Conservation (phyloP, 2,888 invertebrate genomes). For the Gymnoscelis rufifasciata region DNA sequence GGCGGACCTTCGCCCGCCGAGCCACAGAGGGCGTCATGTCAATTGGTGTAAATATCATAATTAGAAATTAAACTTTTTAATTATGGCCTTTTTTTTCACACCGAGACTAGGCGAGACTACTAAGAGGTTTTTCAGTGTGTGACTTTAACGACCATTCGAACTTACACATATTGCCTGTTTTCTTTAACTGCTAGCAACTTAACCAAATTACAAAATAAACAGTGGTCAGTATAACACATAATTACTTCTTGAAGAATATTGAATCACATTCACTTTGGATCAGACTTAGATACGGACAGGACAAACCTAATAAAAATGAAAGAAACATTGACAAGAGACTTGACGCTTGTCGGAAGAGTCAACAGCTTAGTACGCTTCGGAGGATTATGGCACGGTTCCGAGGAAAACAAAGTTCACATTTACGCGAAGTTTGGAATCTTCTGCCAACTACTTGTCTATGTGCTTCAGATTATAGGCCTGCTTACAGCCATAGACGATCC, state of each 20-base stretch:
- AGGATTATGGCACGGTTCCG: slow-evolving; percentile 36
- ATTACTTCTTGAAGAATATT: neutral
- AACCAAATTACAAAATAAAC: neutral
- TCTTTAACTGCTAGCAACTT: neutral
- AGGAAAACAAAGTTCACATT: slow-evolving; percentile 31
- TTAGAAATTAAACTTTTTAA: too few species aligned
- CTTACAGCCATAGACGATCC: slow-evolving; percentile 39
- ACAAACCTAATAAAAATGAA: neutral
- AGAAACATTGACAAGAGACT: neutral
- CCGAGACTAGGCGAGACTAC: too few species aligned
- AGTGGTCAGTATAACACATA: too few species aligned
- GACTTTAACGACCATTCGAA: too few species aligned
- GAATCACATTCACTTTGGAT: neutral
- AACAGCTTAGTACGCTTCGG: slow-evolving; percentile 28
- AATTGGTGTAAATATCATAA: too few species aligned
- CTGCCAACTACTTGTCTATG: slow-evolving; percentile 38
- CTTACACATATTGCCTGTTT: neutral
- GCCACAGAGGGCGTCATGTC: too few species aligned
- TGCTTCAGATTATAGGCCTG: slow-evolving; percentile 43
- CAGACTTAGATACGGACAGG: neutral
- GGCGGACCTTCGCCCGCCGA: too few species aligned
- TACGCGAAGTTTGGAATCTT: slow-evolving; percentile 34
- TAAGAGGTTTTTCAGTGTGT: too few species aligned
- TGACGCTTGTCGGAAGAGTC: slow-evolving; percentile 10
- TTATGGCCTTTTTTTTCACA: too few species aligned